These are phyloP conservation scores for Paracanthobrama guichenoti DNA, from an alignment of 2,113 vertebrate genomes.

Conservation along the genomic window DNA sequence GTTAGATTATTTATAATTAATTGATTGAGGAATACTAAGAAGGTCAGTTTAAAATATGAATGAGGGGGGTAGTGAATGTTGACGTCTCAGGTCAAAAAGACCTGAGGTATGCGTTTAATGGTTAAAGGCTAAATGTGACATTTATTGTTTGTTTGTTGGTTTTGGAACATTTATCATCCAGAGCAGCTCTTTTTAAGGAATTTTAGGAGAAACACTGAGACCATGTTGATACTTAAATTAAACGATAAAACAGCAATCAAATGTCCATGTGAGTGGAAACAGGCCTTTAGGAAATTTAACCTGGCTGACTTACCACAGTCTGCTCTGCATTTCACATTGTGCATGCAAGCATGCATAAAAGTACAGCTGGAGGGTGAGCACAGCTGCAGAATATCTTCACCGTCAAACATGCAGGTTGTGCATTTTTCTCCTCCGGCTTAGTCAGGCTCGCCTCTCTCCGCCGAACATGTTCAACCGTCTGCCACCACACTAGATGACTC, in stretches of 20 bases:
- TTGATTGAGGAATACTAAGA: too few species aligned
- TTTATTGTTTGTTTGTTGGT: too few species aligned
- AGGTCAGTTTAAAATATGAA: too few species aligned
- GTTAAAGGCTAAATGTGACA: too few species aligned
- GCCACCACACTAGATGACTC: conserved; percentile 2
- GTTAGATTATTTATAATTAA: too few species aligned
- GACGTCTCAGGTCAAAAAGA: too few species aligned
- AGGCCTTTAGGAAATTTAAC: conserved; percentile 58
- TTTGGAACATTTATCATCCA: neutral
- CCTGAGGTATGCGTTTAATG: too few species aligned
- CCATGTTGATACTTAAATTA: neutral
- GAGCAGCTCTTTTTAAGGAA: neutral
- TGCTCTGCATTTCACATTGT: conserved; percentile 38
- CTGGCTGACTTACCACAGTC: conserved; percentile 66
- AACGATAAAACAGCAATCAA: neutral
- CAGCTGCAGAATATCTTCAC: conserved; percentile 14
- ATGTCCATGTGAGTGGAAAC: conserved; percentile 5
- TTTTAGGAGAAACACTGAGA: neutral
- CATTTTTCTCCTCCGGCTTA: neutral
- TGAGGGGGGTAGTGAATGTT: too few species aligned
- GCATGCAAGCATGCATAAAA: conserved; percentile 17
- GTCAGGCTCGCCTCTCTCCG: neutral
- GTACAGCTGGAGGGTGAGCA: conserved; percentile 43
- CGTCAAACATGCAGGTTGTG: neutral
- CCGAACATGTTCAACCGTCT: neutral